A percentile compares a stretch with the other conserved stretches of the same genome.
Conservation (phyloP, 1,140 invertebrate species). For the Callitettix versicolor region DNA sequence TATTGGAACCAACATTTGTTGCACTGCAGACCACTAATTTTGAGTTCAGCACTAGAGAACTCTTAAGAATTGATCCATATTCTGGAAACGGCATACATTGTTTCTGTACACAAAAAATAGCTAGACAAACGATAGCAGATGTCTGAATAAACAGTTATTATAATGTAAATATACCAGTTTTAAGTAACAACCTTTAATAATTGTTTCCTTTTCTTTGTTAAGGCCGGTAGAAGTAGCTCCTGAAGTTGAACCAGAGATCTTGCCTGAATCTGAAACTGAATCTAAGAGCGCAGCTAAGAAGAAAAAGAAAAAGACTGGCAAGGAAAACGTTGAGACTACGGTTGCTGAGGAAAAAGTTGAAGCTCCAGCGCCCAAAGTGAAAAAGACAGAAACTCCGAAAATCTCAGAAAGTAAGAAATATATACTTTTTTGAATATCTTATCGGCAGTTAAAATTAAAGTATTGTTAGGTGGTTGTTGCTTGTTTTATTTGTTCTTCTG, state of each 20-base stretch:
- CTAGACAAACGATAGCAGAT: too few species aligned
- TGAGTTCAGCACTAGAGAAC: too few species aligned
- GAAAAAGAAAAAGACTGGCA: conserved; percentile 23
- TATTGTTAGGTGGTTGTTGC: too few species aligned
- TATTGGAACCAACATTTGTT: too few species aligned
- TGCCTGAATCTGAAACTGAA: conserved; percentile 10
- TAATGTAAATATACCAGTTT: not conserved
- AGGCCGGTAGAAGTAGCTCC: conserved; percentile 12
- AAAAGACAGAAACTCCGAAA: not conserved
- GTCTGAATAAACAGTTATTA: too few species aligned
- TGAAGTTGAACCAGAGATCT: not conserved
- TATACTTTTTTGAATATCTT: not conserved
- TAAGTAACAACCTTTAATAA: too few species aligned
- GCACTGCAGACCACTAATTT: too few species aligned
- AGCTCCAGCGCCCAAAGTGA: conserved; percentile 4
- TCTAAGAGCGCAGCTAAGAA: conserved; percentile 16
- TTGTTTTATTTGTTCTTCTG: too few species aligned
- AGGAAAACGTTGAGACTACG: conserved; percentile 12
- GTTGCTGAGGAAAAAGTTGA: conserved; percentile 11
- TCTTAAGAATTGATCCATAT: too few species aligned
- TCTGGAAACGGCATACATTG: too few species aligned
- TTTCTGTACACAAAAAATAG: too few species aligned
- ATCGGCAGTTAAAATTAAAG: too few species aligned
- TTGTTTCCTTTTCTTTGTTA: not conserved
- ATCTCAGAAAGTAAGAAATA: not conserved